Conservation (phyloP, 2,113 vertebrate species). For the Nothobranchius furzeri region DNA sequence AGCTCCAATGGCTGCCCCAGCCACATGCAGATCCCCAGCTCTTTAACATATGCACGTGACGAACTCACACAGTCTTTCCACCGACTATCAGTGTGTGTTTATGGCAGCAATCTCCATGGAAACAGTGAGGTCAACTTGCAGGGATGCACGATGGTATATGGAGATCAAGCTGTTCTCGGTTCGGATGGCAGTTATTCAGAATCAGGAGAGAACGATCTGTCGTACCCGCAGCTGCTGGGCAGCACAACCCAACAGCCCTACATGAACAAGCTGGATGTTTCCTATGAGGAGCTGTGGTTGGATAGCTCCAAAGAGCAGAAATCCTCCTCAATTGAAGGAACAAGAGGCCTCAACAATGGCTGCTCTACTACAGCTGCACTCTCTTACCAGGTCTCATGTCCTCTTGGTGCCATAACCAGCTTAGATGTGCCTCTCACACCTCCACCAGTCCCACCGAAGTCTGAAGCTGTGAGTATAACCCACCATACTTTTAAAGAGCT, state of each 20-base stretch:
- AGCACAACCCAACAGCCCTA: slow-evolving; percentile 67
- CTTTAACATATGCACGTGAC: slow-evolving; percentile 91
- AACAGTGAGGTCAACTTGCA: slow-evolving; percentile 97
- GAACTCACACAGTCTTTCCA: slow-evolving; percentile 98
- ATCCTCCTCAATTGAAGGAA: slow-evolving; percentile 65
- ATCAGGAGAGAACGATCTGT: slow-evolving; percentile 85
- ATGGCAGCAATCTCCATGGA: slow-evolving; percentile 94
- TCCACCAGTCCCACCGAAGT: slow-evolving; percentile 98
- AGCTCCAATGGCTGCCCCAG: slow-evolving; percentile 79
- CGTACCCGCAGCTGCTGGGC: slow-evolving; percentile 86
- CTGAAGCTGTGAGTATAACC: slow-evolving; percentile 93
- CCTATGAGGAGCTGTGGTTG: slow-evolving; percentile 97
- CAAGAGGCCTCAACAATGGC: slow-evolving; percentile 77
- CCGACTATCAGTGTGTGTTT: slow-evolving; percentile 94
- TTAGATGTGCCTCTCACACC: slow-evolving; percentile 88
- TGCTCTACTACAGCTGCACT: slow-evolving; percentile 67
- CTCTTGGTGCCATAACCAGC: slow-evolving; percentile 73
- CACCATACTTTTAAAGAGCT: not conserved
- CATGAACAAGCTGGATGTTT: slow-evolving; percentile 85
- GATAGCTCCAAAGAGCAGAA: slow-evolving; percentile 82
- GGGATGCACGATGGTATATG: slow-evolving; percentile 88
- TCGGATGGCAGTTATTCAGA: slow-evolving; percentile 85
- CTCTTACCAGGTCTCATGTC: slow-evolving; percentile 72
- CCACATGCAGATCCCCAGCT: slow-evolving; percentile 89
- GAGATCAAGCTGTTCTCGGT: slow-evolving; percentile 87